Percentiles rank a stretch among this genome's conserved stretches.
These are phyloP conservation scores for Limnephilus auricula DNA, from an alignment of 2,888 invertebrate species.

Conservation along the genomic window DNA sequence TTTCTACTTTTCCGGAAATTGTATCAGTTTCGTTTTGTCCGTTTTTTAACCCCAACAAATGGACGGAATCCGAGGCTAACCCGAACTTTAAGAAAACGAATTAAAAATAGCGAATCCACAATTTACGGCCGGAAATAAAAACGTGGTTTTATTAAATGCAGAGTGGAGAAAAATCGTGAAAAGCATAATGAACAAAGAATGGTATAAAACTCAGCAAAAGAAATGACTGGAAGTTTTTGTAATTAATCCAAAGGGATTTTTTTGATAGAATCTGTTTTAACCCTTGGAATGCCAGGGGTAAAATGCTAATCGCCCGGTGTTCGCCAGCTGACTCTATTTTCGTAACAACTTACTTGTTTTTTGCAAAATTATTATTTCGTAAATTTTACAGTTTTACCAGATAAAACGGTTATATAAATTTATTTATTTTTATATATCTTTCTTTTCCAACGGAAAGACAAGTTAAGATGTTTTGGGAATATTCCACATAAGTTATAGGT, in stretches of 20 bases:
- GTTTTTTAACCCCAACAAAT: background rate
- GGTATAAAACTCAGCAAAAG: background rate
- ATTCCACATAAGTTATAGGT: too few species aligned
- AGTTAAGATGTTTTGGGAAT: too few species aligned
- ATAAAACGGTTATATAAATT: too few species aligned
- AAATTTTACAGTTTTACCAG: too few species aligned
- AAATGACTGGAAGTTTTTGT: background rate
- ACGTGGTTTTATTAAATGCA: background rate
- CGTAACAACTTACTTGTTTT: too few species aligned
- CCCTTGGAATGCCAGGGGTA: too few species aligned
- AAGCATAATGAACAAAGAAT: background rate
- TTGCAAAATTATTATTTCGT: too few species aligned
- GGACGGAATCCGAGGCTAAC: background rate
- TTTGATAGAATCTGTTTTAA: background rate
- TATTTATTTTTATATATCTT: too few species aligned
- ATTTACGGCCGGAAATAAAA: background rate
- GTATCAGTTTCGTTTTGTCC: background rate
- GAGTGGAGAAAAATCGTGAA: background rate
- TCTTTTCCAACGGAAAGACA: too few species aligned
- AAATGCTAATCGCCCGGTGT: too few species aligned
- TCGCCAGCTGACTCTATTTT: too few species aligned
- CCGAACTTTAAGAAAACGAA: background rate
- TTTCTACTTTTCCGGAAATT: background rate
- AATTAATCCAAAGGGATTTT: background rate
- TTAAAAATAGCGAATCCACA: background rate